Conservation (phyloP, 2,797 vertebrate species). For the Chrysolophus pictus region DNA sequence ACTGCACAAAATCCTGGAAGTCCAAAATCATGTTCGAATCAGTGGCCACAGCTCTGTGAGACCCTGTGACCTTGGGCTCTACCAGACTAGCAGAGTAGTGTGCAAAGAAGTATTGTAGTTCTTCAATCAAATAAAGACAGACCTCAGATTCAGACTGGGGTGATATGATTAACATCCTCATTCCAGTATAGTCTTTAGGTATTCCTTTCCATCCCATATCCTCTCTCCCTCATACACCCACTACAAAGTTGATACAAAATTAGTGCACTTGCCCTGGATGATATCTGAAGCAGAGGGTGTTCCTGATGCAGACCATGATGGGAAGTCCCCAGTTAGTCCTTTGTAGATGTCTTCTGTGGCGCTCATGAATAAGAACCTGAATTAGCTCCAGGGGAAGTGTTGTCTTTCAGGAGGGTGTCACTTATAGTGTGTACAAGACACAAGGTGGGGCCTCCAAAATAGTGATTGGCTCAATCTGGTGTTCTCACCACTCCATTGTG, state of each 20-base stretch:
- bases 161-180: not conserved
- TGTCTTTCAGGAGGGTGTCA: not conserved
- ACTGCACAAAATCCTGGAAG: not conserved
- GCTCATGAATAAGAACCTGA: not conserved
- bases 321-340: not conserved
- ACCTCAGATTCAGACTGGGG: not conserved
- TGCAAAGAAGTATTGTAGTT: not conserved
- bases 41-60: not conserved
- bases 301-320: not conserved
- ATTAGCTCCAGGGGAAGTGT: not conserved
- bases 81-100: not conserved
- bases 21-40: not conserved
- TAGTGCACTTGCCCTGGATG: not conserved
- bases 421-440: not conserved
- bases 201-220: not conserved
- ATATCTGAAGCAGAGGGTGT: not conserved
- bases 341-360: not conserved
- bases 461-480: accelerated
- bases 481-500: not conserved
- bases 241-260: not conserved
- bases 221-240: not conserved
- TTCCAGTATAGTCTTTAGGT: not conserved
- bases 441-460: accelerated
- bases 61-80: not conserved
- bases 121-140: not conserved